Evolutionary conservation across 2,113 vertebrate species (phyloP).

Genomic region (Psammodynastes pulverulentus): DNA sequence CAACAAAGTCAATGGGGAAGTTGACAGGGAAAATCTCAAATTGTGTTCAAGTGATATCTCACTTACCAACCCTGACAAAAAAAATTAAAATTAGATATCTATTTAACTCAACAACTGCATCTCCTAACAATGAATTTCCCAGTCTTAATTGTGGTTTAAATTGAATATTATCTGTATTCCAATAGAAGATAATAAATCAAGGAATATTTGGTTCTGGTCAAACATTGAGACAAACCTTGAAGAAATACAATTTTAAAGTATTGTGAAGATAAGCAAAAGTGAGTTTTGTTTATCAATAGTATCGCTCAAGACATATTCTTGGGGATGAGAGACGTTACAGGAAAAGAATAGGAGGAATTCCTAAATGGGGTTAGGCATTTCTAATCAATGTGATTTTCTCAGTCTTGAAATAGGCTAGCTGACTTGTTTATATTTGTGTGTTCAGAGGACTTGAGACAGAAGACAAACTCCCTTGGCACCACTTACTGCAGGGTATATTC

Average conservation of each 20-base stretch:
- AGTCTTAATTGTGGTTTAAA: background rate
- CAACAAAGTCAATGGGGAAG: background rate
- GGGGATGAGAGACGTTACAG: background rate
- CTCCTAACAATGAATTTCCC: background rate
- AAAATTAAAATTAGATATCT: background rate
- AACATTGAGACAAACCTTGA: background rate
- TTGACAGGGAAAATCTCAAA: background rate
- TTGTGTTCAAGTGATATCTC: background rate
- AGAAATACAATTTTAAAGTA: background rate
- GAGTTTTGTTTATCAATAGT: background rate
- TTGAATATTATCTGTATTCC: background rate
- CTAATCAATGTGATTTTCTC: background rate
- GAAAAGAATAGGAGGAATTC: background rate
- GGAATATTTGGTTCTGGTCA: background rate
- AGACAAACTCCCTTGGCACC: background rate
- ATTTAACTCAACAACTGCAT: background rate
- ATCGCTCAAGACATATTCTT: background rate
- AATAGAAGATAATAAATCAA: background rate
- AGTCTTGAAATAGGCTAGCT: background rate
- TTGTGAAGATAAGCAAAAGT: background rate
- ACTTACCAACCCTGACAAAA: background rate
- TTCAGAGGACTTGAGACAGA: constrained; percentile 16
- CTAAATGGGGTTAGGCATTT: background rate
- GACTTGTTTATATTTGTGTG: constrained; percentile 7
- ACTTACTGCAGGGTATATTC: background rate